These are phyloP conservation scores for Grallaria varia DNA, from an alignment of 2,113 vertebrate genomes.

Conservation along the genomic window DNA sequence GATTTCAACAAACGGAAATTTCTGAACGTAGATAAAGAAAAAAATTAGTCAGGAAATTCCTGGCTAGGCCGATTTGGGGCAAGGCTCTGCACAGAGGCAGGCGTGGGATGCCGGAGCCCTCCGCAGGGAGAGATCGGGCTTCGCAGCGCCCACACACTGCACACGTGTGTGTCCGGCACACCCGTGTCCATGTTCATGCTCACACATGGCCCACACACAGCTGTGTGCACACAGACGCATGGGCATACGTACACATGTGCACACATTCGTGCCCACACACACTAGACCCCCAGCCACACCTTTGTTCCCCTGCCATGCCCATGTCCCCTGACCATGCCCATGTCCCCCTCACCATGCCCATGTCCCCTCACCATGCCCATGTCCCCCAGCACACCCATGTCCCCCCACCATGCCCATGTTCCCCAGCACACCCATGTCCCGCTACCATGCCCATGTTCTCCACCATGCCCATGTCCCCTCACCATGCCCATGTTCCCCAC, in stretches of 20 bases:
- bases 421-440: too few relatives aligned
- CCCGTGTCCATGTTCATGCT: background rate
- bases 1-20: background rate
- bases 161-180: rapidly evolving
- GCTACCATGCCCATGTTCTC: rapidly evolving
- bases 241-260: rapidly evolving
- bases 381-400: background rate
- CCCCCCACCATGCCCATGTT: background rate
- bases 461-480: too few relatives aligned
- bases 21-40: background rate
- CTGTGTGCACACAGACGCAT: background rate
- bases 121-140: background rate
- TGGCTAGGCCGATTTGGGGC: background rate
- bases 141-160: background rate
- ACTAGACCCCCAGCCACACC: too few relatives aligned
- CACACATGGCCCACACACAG: too few relatives aligned
- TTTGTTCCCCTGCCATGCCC: background rate
- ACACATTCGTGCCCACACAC: too few relatives aligned
- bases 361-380: rapidly evolving
- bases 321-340: too few relatives aligned
- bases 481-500: too few relatives aligned
- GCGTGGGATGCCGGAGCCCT: background rate
- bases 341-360: rapidly evolving
- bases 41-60: slow-evolving; percentile 29
- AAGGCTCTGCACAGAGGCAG: background rate